Conservation (phyloP, 2,113 vertebrate genomes). For the Mormyrus lacerda region DNA sequence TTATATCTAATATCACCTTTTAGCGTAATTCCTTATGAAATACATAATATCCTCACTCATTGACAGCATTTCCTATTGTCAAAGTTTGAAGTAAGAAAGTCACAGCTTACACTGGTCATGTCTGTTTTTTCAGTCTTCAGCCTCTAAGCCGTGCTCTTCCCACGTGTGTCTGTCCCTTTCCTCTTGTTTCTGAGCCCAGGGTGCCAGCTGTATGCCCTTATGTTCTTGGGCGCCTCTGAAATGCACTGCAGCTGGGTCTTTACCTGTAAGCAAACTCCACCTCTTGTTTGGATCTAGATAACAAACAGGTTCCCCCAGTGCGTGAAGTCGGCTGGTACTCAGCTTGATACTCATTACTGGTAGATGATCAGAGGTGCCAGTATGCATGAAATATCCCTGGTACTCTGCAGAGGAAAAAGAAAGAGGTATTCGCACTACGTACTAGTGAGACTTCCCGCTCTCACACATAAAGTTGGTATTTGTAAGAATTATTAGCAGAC, state of each 20-base stretch:
- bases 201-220: not conserved
- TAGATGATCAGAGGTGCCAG: not conserved
- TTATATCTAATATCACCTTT: not conserved
- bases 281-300: not conserved
- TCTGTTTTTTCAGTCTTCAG: not conserved
- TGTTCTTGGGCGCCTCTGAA: not conserved
- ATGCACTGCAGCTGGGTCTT: not conserved
- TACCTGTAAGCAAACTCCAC: not conserved
- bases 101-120: slow-evolving; percentile 6
- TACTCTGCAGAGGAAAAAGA: not conserved
- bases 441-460: not conserved
- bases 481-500: not conserved
- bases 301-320: not conserved
- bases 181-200: too few species aligned
- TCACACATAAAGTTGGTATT: not conserved
- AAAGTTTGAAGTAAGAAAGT: not conserved
- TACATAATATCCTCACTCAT: not conserved
- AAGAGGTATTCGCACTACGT: not conserved
- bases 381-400: not conserved
- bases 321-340: not conserved
- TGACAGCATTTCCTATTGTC: not conserved
- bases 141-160: not conserved
- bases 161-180: not conserved
- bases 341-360: not conserved
- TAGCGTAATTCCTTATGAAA: not conserved